A percentile compares a stretch with the other conserved stretches of the same genome.
Evolutionary conservation across 2,888 invertebrate genomes (phyloP).

Genomic region (Esperia sulphurella): DNA sequence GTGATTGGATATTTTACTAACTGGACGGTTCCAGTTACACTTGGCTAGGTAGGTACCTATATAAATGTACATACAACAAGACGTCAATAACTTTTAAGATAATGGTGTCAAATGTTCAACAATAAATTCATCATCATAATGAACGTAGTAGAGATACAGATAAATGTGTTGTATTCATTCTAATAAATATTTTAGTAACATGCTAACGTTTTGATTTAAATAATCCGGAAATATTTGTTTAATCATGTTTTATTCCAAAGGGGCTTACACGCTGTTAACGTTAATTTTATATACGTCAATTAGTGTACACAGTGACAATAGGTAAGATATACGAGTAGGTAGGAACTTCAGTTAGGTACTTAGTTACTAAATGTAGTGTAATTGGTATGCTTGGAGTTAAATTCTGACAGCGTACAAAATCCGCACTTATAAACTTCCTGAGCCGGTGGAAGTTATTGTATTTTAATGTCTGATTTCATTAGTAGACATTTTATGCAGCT

Average conservation of each 20-base stretch:
- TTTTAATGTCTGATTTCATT: too few species aligned
- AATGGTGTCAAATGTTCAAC: constrained; percentile 18
- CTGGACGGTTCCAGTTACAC: neutral
- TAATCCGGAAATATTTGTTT: neutral
- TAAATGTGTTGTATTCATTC: neutral
- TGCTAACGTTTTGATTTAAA: neutral
- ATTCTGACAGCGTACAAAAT: too few species aligned
- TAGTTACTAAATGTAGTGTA: neutral
- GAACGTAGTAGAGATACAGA: neutral
- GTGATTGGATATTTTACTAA: neutral
- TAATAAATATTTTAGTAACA: neutral
- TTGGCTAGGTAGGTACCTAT: neutral
- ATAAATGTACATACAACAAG: neutral
- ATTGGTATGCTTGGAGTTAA: too few species aligned
- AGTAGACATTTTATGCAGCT: too few species aligned
- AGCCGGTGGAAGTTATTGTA: too few species aligned
- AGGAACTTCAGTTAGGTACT: neutral
- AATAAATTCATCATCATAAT: constrained; percentile 9
- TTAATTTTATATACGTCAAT: neutral
- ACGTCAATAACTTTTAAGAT: constrained; percentile 20
- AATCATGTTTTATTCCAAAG: neutral
- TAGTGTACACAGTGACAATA: constrained; percentile 5
- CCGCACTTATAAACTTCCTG: too few species aligned
- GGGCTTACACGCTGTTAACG: neutral
- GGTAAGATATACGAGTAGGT: constrained; percentile 2